Percentiles rank a stretch among this genome's conserved stretches.
Conservation (phyloP, 53 echinoderm and acorn worm genomes). For the Stichopus horrens region DNA sequence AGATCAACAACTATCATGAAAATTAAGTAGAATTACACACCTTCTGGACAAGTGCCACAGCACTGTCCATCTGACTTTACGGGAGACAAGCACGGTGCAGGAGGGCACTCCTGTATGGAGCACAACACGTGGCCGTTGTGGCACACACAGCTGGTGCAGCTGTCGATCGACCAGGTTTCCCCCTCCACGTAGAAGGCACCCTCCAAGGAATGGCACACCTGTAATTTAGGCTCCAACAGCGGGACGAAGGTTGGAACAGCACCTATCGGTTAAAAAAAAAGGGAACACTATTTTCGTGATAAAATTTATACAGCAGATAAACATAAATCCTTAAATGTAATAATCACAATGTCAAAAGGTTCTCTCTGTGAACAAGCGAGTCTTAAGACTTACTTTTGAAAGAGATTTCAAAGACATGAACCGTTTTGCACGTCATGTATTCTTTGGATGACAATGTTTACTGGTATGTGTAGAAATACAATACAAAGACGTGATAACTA, state of each 20-base stretch:
- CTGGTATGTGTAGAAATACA: no score
- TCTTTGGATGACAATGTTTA: no score
- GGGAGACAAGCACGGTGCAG: conserved; percentile 81
- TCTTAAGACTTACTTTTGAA: no score
- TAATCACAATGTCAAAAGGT: no score
- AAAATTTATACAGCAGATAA: no score
- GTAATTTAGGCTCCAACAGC: conserved; percentile 40
- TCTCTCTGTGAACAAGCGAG: no score
- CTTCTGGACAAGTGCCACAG: conserved; percentile 63
- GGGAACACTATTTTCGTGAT: no score
- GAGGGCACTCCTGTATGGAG: conserved; percentile 76
- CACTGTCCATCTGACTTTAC: conserved; percentile 57
- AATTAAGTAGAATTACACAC: conserved; percentile 4
- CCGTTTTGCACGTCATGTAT: no score
- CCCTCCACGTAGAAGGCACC: conserved; percentile 94
- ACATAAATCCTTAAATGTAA: no score
- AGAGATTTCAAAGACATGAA: no score
- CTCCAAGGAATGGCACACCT: conserved; percentile 82
- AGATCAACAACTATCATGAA: no score
- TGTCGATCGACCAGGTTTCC: conserved; percentile 86
- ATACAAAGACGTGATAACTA: no score
- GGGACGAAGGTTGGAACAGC: conserved; percentile 10
- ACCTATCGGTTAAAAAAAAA: background rate
- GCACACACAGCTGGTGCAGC: conserved; percentile 87
- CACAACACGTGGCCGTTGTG: conserved; percentile 88